phyloP scores from a whole-genome alignment of 2,797 vertebrate species.

The Peromyscus melanophrys region DNA sequence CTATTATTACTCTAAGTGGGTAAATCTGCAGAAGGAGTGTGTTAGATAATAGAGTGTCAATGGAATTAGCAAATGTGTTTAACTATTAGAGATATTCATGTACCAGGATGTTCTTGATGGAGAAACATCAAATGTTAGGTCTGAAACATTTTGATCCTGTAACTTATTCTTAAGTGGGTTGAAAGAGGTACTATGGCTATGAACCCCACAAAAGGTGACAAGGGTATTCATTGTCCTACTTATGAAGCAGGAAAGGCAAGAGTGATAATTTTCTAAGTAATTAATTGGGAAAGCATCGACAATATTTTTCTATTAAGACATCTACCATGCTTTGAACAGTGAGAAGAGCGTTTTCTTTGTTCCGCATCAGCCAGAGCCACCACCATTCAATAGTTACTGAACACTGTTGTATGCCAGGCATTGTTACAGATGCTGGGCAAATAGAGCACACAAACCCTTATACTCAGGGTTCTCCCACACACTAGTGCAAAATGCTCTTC shows the following conservation, averaged over 20 bases:
- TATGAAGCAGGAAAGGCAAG: background rate
- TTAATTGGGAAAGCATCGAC: background rate
- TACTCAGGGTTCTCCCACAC: background rate
- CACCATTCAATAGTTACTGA: background rate
- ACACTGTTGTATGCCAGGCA: background rate
- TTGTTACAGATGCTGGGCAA: background rate
- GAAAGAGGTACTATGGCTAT: background rate
- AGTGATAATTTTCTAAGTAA: slow-evolving; percentile 54
- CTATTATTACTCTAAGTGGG: background rate
- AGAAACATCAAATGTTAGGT: slow-evolving; percentile 9
- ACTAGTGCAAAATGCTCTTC: background rate
- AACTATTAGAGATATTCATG: background rate
- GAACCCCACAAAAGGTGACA: background rate
- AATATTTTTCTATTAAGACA: background rate
- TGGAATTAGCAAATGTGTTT: background rate
- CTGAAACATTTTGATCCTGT: background rate
- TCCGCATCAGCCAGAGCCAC: background rate
- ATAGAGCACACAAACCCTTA: background rate
- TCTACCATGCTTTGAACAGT: slow-evolving; percentile 5
- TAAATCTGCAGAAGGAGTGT: background rate
- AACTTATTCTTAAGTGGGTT: slow-evolving; percentile 31
- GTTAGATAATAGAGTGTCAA: background rate
- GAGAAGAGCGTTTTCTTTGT: background rate
- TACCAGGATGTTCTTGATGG: background rate
- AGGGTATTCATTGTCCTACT: background rate